Evolutionary conservation across 2,113 vertebrate species (phyloP), one percentile per base, ranked within the genome.

Genomic region (human (Homo sapiens)): DNA sequence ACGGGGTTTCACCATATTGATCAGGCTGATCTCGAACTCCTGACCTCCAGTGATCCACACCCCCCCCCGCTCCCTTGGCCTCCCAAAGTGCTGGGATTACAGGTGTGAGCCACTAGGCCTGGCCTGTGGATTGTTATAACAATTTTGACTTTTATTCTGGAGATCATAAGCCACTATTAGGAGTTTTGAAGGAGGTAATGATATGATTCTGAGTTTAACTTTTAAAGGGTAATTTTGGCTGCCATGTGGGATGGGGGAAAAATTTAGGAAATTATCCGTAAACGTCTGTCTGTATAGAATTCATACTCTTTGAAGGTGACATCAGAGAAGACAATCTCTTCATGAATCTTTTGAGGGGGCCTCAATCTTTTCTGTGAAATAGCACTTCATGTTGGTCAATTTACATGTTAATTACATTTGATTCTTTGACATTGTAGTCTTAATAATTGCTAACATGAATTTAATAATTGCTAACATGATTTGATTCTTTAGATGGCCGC

Each of bases 401-500:
- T 82, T 72, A 30, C 16, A 6, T 78, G 27, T 64, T 88, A 45
- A 87, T 95, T 88, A 87, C 57, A 72, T 93, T 96, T 91, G 76
- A 78, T 94, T 96, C 16, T 96, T 93, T 91, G 68, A 80, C 22
- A 30, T 38, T 88, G 13, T 22, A 57, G 1, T 84, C n/a, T 89
- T 97, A 86, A 32, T 84, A 78, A 94, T 38, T 95, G 43, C 78
- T 97, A 88, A 90, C 35, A 57, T 50, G 43, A 94, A 90, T 87
- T 87, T 64, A 64, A 14, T 64, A 64, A 32, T 64, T 64, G 61
- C 61, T 64, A 64, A 25, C 85, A 17, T 93, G 59, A 20, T 97
- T 96, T 96, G 38, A 90, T 96, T 97, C 35, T 96, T 66, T 97
- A 99, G 99, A 99, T 98, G 99, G 99, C 38, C 99, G 99, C 88